Evolutionary conservation across 2,888 invertebrate species (phyloP), one percentile per base, ranked within the genome.

Genomic region (Spodoptera exigua): DNA sequence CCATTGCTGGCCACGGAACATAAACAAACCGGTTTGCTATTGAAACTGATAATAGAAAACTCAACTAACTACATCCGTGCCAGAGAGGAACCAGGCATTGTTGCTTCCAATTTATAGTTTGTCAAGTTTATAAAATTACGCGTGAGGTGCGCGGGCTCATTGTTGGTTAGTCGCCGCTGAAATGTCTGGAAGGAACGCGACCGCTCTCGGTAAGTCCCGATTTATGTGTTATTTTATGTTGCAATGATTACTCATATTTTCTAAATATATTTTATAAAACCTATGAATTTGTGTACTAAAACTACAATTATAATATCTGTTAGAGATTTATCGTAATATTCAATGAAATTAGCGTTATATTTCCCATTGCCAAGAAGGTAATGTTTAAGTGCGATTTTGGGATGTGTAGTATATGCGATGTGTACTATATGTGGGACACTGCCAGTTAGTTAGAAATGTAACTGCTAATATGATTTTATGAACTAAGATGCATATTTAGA

Each of bases 211-310:
- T 18, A 18, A 18, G 18, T 18, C 18, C 18, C 18, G 18, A 36
- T 45, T 45, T 45, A 47, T 47, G 36, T 36, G 21, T 36, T 47
- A 37, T 37, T 47, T 47, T 47, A 18, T n/a, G 18, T 47, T 45
- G 32, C 37, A 47, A 47, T 47, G 13, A 21, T 47, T 47, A 47
- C 40, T 39, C 18, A 40, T 47, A 17, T 35, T 47, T 36, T 3
- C 47, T 47, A 12, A 44, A 36, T 36, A 47, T 49, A 49, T 49
- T 49, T 40, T 40, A 27, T 49, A 49, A 37, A 40, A 40, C 47
- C 36, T 47, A 37, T 47, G 17, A 21, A 21, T 47, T 18, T 37
- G 36, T 49, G 32, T 47, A 36, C 47, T 18, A 18, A 47, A 37
- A 47, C 37, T 47, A 47, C 36, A 47, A 47, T 47, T 17, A 46